Evolutionary conservation across 2,113 vertebrate genomes (phyloP), one percentile per base, ranked within the genome.

Genomic region (Nycticryphes semicollaris): DNA sequence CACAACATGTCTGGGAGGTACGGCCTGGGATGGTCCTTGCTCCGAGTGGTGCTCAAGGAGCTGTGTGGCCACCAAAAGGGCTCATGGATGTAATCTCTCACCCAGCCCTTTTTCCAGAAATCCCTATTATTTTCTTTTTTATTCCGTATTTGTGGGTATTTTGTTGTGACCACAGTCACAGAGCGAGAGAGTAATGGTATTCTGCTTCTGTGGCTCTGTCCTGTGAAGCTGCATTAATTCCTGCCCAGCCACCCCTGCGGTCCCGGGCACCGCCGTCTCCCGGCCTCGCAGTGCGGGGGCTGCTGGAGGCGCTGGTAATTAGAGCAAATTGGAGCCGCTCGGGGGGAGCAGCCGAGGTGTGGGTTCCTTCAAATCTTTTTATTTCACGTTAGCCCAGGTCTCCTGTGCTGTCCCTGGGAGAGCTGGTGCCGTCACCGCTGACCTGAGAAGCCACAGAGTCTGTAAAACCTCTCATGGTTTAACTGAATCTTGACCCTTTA

Each of bases 1-100:
- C 75, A 2, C 1, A 5, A 13, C 7, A 1, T 1, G 13, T 45
- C 9, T 21, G 59, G 3, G 27, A 17, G 5, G 4, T 0, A 12
- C 15, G 13, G 63, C 53, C 33, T 1, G 19, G 1, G 25, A 14
- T 22, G 15, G 12, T 31, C n/a, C 5, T 11, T 18, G 45, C 60
- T 9, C 21, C 4, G 0, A 5, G 39, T 33, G 1, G 7, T 7
- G 45, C 54, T 60, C 7, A 14, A 8, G 53, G 33, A 45, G 37
- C 62, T 3, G 23, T 4, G 22, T 15, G 45, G 27, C 37, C 28
- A 6, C 33, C 8, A 22, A 22, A 9, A 13, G 22, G 47, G 33
- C 47, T 56, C 20, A 3, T 8, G 1, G n/a, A 6, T 10, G 30
- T 3, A 2, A 21, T 14, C 64, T 27, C 53, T 19, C 18, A 5